Evolutionary conservation across 1,140 invertebrate genomes (phyloP).

Genomic region (Drosophila cardini): DNA sequence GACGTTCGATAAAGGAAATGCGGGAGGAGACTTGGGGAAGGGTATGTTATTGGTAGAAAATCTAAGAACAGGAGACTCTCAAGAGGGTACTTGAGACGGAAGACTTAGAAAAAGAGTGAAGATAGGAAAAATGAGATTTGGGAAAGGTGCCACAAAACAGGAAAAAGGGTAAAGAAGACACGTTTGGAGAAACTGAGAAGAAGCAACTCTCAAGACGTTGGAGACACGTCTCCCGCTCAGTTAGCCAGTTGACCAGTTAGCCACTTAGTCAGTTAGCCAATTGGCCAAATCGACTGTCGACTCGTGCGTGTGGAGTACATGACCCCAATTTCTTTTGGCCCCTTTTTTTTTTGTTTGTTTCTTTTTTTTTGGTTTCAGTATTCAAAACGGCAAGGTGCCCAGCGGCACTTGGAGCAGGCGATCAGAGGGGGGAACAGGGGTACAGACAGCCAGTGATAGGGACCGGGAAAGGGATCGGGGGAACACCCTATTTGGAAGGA

Average conservation of each 20-base stretch:
- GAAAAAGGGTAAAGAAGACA: no score
- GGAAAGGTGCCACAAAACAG: no score
- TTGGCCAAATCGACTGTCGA: constrained; percentile 1
- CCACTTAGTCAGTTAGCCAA: constrained; percentile 4
- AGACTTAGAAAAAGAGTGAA: no score
- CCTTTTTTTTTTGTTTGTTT: constrained; percentile 29
- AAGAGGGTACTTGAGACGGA: no score
- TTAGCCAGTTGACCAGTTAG: constrained; percentile 4
- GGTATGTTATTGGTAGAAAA: no score
- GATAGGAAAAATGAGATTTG: no score
- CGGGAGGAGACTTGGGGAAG: no score
- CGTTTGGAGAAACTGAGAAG: no score
- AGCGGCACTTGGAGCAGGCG: constrained; percentile 4
- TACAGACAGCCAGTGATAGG: not conserved
- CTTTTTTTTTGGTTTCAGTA: constrained; percentile 34
- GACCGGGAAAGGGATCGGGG: not conserved
- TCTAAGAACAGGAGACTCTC: no score
- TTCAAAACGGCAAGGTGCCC: constrained; percentile 62
- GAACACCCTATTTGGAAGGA: constrained; percentile 54
- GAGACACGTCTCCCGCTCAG: not conserved
- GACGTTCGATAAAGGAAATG: no score
- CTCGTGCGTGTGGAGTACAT: constrained; percentile 73
- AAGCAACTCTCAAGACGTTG: not conserved
- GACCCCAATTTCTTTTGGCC: constrained; percentile 79
- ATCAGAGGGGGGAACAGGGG: not conserved